Evolutionary conservation across 2,888 invertebrate species (phyloP).

Genomic region (Chromoteleia sp.): DNA sequence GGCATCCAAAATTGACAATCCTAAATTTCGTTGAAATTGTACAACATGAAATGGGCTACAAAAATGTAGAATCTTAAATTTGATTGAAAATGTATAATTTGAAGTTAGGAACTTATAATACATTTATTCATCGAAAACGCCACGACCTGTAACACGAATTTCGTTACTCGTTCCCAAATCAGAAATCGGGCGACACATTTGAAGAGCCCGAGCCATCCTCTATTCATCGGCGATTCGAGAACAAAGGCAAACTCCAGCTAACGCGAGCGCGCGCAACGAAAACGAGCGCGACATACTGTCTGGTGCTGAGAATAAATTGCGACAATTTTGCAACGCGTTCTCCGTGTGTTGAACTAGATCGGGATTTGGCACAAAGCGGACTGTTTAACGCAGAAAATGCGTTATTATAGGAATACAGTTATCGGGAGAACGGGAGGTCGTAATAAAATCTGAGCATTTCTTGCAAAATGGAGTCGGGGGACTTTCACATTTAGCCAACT

Average conservation of each 20-base stretch:
- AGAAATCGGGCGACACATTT: too few relatives aligned
- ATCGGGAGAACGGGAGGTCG: constrained; percentile 66
- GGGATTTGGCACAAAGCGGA: constrained; percentile 61
- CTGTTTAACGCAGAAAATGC: constrained; percentile 65
- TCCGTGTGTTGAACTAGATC: constrained; percentile 63
- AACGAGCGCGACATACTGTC: constrained; percentile 67
- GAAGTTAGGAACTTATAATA: too few relatives aligned
- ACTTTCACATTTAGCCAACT: constrained; percentile 70
- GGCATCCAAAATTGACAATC: too few relatives aligned
- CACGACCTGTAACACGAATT: too few relatives aligned
- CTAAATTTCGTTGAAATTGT: too few relatives aligned
- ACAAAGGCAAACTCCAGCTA: constrained; percentile 33
- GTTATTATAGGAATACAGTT: constrained; percentile 66
- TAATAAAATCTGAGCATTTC: constrained; percentile 69
- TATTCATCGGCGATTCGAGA: constrained; percentile 14
- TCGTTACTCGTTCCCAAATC: too few relatives aligned
- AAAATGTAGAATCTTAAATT: too few relatives aligned
- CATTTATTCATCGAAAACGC: too few relatives aligned
- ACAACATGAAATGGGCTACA: too few relatives aligned
- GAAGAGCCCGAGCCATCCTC: too few relatives aligned
- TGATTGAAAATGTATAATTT: too few relatives aligned
- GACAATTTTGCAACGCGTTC: constrained; percentile 64
- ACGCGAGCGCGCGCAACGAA: constrained; percentile 19
- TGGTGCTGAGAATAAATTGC: constrained; percentile 67
- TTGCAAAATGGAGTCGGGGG: constrained; percentile 51